These are phyloP conservation scores for Danio rerio DNA, from an alignment of 2,113 vertebrate genomes.

Conservation along the genomic window GRCz12tu NC_133183.1:40174501-40175000, in stretches of 20 bases:
- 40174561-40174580: background rate
- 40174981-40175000: constrained; percentile 75
- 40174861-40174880: constrained; percentile 38
- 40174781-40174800: constrained; percentile 27
- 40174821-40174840: constrained; percentile 35
- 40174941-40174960: constrained; percentile 68
- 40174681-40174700: constrained; percentile 53
- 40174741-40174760: constrained; percentile 63
- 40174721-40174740: constrained; percentile 46
- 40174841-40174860: constrained; percentile 57
- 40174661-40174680: constrained; percentile 57
- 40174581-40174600: constrained; percentile 62
- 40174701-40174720: constrained; percentile 64
- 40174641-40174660: constrained; percentile 56
- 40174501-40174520: too few species aligned
- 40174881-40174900: constrained; percentile 52
- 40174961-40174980: constrained; percentile 78
- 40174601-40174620: constrained; percentile 81
- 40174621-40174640: constrained; percentile 79
- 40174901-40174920: constrained; percentile 64
- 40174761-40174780: background rate
- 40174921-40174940: constrained; percentile 76
- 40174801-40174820: constrained; percentile 24
- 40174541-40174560: too few species aligned
- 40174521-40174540: too few species aligned